Conservation (phyloP, 2,113 vertebrate genomes). For the Bothrops jararaca region DNA sequence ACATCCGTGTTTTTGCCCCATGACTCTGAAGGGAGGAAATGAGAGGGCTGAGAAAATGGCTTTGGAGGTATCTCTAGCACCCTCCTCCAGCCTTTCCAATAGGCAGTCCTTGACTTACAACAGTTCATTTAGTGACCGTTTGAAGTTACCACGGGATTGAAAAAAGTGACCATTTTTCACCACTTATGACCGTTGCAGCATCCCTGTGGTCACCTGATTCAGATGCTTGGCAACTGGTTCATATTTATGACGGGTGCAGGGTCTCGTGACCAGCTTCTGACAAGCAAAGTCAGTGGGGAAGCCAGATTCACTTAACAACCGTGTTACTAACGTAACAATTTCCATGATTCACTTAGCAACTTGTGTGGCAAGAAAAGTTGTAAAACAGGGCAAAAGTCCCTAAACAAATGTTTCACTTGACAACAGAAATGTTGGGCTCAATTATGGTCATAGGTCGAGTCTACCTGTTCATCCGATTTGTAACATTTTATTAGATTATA, state of each 20-base stretch:
- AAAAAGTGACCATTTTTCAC: neutral
- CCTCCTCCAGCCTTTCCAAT: neutral
- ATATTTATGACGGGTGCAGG: neutral
- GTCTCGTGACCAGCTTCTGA: neutral
- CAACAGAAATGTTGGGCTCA: neutral
- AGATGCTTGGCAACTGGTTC: neutral
- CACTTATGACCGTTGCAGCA: neutral
- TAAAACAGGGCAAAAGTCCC: neutral
- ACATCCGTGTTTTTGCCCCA: neutral
- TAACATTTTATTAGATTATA: no score
- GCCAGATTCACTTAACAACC: neutral
- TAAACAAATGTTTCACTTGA: neutral
- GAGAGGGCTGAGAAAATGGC: neutral
- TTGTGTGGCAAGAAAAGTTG: neutral
- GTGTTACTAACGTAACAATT: neutral
- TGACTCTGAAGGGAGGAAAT: neutral
- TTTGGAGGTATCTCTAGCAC: neutral
- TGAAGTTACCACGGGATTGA: neutral
- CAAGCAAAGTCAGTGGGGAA: neutral
- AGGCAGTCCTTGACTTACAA: neutral
- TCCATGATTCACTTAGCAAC: neutral
- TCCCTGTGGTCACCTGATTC: neutral
- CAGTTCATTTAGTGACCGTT: neutral
- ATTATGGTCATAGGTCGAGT: neutral
- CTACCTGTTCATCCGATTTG: neutral